phyloP scores from a whole-genome alignment of 2,797 vertebrate species.

The Phrynocephalus guinanensis region DNA sequence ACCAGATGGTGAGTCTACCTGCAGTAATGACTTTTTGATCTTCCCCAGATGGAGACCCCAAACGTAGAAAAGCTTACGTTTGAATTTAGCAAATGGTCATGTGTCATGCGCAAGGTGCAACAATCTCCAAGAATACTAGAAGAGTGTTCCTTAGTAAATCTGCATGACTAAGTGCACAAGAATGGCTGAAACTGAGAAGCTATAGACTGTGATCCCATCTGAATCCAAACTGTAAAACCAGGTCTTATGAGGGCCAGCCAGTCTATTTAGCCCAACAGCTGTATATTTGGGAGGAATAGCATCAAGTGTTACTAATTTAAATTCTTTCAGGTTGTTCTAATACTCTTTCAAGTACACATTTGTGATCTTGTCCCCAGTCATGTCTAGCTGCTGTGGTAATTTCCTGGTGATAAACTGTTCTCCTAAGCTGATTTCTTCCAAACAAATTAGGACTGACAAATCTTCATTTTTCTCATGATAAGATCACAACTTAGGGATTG shows the following conservation, averaged over 20 bases:
- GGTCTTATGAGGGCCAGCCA: background rate
- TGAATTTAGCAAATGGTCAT: conserved; percentile 3
- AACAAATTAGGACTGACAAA: conserved; percentile 8
- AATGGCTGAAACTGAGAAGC: background rate
- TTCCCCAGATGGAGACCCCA: conserved; percentile 1
- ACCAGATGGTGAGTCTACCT: background rate
- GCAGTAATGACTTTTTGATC: conserved; percentile 22
- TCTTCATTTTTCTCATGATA: background rate
- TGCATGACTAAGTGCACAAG: background rate
- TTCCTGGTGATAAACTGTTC: background rate
- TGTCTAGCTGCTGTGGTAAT: background rate
- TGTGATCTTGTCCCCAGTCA: background rate
- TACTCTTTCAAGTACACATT: background rate
- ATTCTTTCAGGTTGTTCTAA: background rate
- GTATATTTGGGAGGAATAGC: background rate
- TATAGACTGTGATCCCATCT: background rate
- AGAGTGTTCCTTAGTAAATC: background rate
- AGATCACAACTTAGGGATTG: background rate
- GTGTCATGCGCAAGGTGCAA: background rate
- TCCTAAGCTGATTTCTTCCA: background rate
- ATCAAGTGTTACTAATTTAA: background rate
- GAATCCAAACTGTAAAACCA: conserved; percentile 7
- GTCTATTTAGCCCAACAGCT: background rate
- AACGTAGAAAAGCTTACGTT: conserved; percentile 11
- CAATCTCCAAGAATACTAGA: conserved; percentile 1